Evolutionary conservation across 2,797 vertebrate species (phyloP), one percentile per base, ranked within the genome.

Genomic region (Pogonophryne albipinna): DNA sequence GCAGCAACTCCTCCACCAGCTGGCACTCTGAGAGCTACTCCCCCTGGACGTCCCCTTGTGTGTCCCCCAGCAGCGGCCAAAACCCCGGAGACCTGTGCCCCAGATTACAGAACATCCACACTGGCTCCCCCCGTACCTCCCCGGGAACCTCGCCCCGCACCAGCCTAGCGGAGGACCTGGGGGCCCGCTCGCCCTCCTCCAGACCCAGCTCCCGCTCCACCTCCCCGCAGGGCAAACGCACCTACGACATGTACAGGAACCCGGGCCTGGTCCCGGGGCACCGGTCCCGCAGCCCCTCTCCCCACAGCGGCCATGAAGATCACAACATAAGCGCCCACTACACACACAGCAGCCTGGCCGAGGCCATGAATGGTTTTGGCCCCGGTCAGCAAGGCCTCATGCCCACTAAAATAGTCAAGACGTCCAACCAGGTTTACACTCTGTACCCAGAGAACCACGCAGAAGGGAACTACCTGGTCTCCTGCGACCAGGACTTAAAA

Each of bases 21-120:
- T 99, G 98, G 96, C 96, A 99, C 94, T 99, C 98, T 46, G 98
- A 99, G 95, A 97, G 89, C 91, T 97, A 97, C 91, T 99, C 98
- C 83, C 98, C 98, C 87, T 98, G 96, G 95, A 96, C 97, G 1
- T 99, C 98, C 57, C 98, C 98, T 69, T 99, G 98, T 50, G 97
- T 99, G 91, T 99, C 98, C 81, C 98, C 98, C 88, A 97, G 97
- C 94, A 97, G 95, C 77, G 96, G 95, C 79, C 95, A 95, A 73
- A 96, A 95, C 87, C 91, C 96, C 52, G 97, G 96, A 85, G 97
- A 99, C 92, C 96, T 98, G 89, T 99, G 97, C 93, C 97, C 97
- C 16, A 96, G 97, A 47, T 94, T 99, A 86, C 98, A 98, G 96
- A 97, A 95, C 95, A 97, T 99, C 96, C 96, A 97, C 94, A 96